A percentile compares a stretch with the other conserved stretches of the same genome.
Evolutionary conservation across 2,888 invertebrate species (phyloP).

Genomic region (Syrista parreyssii): DNA sequence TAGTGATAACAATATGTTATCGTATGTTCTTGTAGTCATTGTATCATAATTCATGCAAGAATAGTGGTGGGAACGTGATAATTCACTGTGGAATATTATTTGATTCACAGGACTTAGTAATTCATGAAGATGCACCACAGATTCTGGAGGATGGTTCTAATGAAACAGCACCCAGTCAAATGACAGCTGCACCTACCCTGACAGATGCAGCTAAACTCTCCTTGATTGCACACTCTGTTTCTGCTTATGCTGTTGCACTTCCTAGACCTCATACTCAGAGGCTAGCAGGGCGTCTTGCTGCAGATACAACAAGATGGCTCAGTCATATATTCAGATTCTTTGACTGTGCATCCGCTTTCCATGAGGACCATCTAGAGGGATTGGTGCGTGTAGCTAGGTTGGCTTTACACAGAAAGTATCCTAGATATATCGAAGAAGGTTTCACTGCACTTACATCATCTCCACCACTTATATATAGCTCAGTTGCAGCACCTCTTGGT

Average conservation of each 20-base stretch:
- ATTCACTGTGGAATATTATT: background rate
- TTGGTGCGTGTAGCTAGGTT: slow-evolving; percentile 84
- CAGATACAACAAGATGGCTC: slow-evolving; percentile 90
- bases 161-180: slow-evolving; percentile 57
- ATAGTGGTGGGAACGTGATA: background rate
- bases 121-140: slow-evolving; percentile 60
- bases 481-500: slow-evolving; percentile 81
- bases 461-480: slow-evolving; percentile 88
- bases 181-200: slow-evolving; percentile 60
- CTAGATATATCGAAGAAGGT: slow-evolving; percentile 84
- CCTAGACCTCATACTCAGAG: slow-evolving; percentile 83
- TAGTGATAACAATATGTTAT: background rate
- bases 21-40: background rate
- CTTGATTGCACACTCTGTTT: slow-evolving; percentile 87
- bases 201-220: slow-evolving; percentile 70
- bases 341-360: slow-evolving; percentile 87
- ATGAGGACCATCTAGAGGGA: slow-evolving; percentile 89
- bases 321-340: slow-evolving; percentile 83
- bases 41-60: background rate
- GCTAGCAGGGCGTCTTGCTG: slow-evolving; percentile 83
- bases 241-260: slow-evolving; percentile 87
- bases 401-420: slow-evolving; percentile 83
- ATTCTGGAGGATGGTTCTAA: slow-evolving; percentile 70
- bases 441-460: slow-evolving; percentile 81
- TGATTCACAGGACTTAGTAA: slow-evolving; percentile 55